Evolutionary conservation across 2,113 vertebrate species (phyloP).

Genomic region (Gymnobelideus leadbeateri): DNA sequence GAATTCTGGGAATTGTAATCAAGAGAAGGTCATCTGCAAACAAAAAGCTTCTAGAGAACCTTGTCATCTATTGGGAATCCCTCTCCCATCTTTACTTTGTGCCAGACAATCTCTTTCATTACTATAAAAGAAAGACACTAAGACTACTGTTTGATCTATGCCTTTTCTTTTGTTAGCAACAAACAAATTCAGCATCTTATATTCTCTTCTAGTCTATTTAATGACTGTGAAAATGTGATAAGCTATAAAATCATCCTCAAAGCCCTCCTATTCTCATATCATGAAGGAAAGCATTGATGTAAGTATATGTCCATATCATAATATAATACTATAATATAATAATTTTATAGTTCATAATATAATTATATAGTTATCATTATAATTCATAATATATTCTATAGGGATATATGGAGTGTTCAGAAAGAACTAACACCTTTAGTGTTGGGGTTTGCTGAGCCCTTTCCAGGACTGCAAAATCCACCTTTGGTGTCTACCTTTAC

Average conservation of each 20-base stretch:
- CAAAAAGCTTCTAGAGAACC: background rate
- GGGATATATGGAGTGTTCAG: background rate
- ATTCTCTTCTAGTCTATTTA: background rate
- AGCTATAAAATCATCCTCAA: background rate
- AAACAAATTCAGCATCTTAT: background rate
- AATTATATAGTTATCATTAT: too few relatives aligned
- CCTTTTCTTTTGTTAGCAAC: background rate
- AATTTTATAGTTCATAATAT: too few relatives aligned
- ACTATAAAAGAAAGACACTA: background rate
- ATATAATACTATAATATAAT: background rate
- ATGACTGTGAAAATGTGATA: background rate
- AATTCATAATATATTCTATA: too few relatives aligned
- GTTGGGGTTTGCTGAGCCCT: too few relatives aligned
- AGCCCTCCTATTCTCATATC: background rate
- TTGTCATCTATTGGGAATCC: background rate
- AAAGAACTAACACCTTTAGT: background rate
- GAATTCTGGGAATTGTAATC: background rate
- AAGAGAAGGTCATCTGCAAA: background rate
- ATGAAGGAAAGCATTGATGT: background rate
- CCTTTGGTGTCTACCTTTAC: background rate
- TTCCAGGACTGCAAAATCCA: too few relatives aligned
- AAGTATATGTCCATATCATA: background rate
- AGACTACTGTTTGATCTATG: background rate
- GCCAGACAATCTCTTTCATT: background rate
- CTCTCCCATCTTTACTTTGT: background rate